A percentile compares a stretch with the other conserved stretches of the same genome.
phyloP scores from a whole-genome alignment of 2,113 vertebrate genomes.

The Ciconia stormi region DNA sequence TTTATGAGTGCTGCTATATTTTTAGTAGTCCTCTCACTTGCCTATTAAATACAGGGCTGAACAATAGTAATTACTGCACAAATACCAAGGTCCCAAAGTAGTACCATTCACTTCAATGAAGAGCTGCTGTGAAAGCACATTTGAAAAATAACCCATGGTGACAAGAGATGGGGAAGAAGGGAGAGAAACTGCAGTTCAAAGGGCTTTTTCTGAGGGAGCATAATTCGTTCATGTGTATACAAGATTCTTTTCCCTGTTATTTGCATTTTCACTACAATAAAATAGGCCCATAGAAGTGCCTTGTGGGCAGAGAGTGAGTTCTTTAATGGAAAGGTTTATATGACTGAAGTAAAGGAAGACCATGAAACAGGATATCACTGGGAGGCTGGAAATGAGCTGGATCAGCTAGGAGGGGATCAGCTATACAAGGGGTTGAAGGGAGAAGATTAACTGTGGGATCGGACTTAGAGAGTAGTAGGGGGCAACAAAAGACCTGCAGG shows the following conservation, averaged over 20 bases:
- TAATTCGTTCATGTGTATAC: neutral
- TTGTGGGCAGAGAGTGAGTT: neutral
- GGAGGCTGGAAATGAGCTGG: neutral
- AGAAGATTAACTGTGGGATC: neutral
- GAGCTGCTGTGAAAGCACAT: constrained; percentile 42
- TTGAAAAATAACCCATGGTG: constrained; percentile 32
- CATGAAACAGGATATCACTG: neutral
- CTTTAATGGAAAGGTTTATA: neutral
- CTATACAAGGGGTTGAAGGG: neutral
- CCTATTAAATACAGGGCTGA: constrained; percentile 40
- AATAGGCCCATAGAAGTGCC: neutral
- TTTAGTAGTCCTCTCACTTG: constrained; percentile 52
- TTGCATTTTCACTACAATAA: constrained; percentile 18
- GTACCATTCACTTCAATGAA: neutral
- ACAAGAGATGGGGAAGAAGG: neutral
- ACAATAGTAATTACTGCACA: constrained; percentile 46
- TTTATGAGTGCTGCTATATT: constrained; percentile 9
- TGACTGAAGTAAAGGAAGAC: neutral
- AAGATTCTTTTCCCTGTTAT: neutral
- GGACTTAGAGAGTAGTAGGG: neutral
- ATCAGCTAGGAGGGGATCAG: neutral
- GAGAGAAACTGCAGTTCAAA: neutral
- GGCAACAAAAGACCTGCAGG: neutral
- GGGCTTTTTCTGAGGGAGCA: neutral
- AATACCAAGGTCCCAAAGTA: constrained; percentile 25